phyloP scores from a whole-genome alignment of 1,140 invertebrate genomes.

The Eupristina koningsbergeri region DNA sequence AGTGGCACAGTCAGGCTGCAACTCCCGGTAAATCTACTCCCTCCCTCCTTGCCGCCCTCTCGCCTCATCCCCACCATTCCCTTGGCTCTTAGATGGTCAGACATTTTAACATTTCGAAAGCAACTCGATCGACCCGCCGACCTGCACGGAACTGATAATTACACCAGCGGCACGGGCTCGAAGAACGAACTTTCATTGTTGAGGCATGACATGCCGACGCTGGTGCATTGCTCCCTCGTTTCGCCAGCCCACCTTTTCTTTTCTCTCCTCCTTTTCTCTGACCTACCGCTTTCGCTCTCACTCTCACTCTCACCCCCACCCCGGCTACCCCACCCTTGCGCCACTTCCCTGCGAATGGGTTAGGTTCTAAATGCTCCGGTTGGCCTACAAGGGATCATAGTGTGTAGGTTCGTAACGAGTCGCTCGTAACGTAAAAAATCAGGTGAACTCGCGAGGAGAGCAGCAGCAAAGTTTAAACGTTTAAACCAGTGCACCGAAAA shows the following conservation, averaged over 20 bases:
- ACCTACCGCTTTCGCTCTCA: slow-evolving; percentile 14
- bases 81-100: neutral
- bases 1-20: neutral
- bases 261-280: slow-evolving; percentile 7
- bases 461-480: neutral
- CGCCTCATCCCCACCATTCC: neutral
- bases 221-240: slow-evolving; percentile 47
- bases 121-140: slow-evolving; percentile 37
- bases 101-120: slow-evolving; percentile 32
- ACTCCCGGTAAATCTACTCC: slow-evolving; percentile 34
- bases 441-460: neutral
- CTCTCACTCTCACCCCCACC: neutral
- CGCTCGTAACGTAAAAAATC: neutral
- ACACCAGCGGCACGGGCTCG: neutral
- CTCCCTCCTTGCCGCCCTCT: neutral
- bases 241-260: slow-evolving; percentile 5
- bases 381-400: slow-evolving; percentile 11
- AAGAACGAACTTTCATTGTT: slow-evolving; percentile 21
- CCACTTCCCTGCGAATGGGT: neutral
- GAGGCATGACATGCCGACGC: slow-evolving; percentile 25
- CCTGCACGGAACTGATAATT: slow-evolving; percentile 50
- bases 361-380: neutral
- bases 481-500: neutral
- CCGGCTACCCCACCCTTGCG: neutral
- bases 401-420: neutral